These are phyloP conservation scores for Cricetomys ansorgei DNA, from an alignment of 2,113 vertebrate genomes.

Conservation along the genomic window DNA sequence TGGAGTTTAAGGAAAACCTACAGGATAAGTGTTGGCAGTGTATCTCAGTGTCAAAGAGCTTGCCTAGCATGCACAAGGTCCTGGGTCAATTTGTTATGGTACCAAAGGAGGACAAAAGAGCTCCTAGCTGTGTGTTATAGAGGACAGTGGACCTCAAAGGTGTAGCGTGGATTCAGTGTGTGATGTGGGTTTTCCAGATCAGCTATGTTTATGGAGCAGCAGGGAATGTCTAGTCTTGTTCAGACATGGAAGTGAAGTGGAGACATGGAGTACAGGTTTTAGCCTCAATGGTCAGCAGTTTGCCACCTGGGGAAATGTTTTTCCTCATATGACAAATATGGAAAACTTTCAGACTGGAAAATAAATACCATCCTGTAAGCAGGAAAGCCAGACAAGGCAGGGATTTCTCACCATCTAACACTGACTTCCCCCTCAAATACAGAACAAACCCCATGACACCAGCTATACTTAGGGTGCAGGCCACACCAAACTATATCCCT, in stretches of 20 bases:
- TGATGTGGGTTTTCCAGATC: neutral
- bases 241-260: constrained; percentile 66
- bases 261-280: constrained; percentile 73
- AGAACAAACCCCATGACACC: constrained; percentile 27
- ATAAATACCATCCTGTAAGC: constrained; percentile 9
- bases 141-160: constrained; percentile 31
- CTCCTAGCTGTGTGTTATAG: constrained; percentile 62
- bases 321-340: constrained; percentile 73
- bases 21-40: neutral
- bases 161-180: neutral
- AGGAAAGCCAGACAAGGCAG: constrained; percentile 43
- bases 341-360: constrained; percentile 55
- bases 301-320: constrained; percentile 73
- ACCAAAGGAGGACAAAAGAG: neutral
- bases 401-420: neutral
- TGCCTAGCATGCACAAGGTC: neutral
- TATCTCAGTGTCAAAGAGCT: neutral
- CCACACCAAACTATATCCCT: constrained; percentile 33
- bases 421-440: neutral
- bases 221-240: constrained; percentile 68
- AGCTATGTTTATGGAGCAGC: neutral
- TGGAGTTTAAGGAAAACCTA: constrained; percentile 72
- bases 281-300: constrained; percentile 68
- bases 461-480: neutral
- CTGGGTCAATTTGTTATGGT: neutral